phyloP scores from a whole-genome alignment of 2,797 vertebrate species.

The Mormyrops boulengeri region DNA sequence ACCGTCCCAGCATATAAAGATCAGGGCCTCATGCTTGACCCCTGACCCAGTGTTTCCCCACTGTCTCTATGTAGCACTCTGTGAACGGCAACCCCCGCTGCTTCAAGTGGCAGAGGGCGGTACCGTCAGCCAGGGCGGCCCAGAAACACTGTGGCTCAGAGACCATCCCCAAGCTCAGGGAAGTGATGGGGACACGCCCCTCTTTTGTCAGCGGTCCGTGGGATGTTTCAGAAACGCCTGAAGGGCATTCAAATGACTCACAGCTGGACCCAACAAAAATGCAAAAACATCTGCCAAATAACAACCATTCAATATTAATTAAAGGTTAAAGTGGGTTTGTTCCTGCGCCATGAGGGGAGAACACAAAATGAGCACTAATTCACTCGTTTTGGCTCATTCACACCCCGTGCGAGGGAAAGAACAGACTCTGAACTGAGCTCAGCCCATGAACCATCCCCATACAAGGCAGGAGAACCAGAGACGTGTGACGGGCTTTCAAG shows the following conservation, averaged over 20 bases:
- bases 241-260: background rate
- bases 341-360: background rate
- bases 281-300: background rate
- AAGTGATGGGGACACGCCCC: background rate
- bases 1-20: constrained; percentile 20
- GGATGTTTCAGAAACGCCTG: background rate
- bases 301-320: background rate
- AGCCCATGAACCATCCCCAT: background rate
- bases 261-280: background rate
- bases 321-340: background rate
- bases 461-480: background rate
- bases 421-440: background rate
- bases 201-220: background rate
- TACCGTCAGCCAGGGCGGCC: background rate
- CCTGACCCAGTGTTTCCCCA: constrained; percentile 31
- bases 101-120: constrained; percentile 20
- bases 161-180: background rate
- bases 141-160: background rate
- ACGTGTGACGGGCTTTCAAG: background rate
- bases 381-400: background rate
- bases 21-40: constrained; percentile 31
- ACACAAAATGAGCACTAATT: background rate
- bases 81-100: constrained; percentile 41
- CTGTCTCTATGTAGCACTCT: constrained; percentile 23
- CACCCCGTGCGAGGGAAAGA: background rate